Evolutionary conservation across 2,888 invertebrate species (phyloP).

Genomic region (Dryobotodes eremita): DNA sequence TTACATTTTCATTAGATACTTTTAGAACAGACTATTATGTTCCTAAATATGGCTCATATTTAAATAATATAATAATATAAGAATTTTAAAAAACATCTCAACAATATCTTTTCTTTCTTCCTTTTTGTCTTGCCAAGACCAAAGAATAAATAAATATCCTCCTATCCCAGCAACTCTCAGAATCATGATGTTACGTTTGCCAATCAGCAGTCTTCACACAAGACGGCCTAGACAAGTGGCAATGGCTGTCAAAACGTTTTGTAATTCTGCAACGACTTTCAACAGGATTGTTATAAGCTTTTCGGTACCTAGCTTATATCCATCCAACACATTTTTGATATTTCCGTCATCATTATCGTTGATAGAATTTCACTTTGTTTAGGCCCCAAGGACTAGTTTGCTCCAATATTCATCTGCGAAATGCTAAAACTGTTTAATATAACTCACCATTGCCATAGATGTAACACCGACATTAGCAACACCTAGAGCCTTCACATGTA

Average conservation of each 20-base stretch:
- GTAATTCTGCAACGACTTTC: too few relatives aligned
- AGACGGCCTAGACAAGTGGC: too few relatives aligned
- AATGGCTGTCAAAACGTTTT: too few relatives aligned
- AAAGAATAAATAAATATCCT: not conserved
- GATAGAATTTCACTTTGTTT: not conserved
- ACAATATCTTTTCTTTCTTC: not conserved
- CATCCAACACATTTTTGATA: not conserved
- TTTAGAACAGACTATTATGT: not conserved
- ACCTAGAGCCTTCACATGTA: constrained; percentile 73
- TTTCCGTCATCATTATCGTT: not conserved
- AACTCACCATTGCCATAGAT: constrained; percentile 72
- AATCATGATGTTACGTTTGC: not conserved
- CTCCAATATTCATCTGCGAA: too few relatives aligned
- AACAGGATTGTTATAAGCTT: too few relatives aligned
- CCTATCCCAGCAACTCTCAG: not conserved
- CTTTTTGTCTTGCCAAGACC: too few relatives aligned
- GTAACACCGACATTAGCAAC: constrained; percentile 72
- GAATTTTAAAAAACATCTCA: not conserved
- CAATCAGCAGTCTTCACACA: not conserved
- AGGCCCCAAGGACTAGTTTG: not conserved
- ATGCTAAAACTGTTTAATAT: not conserved
- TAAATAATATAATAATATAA: not conserved
- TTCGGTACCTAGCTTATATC: not conserved
- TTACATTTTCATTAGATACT: too few relatives aligned
- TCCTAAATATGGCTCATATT: not conserved